A percentile compares a stretch with the other conserved stretches of the same genome.
phyloP scores from a whole-genome alignment of 2,797 vertebrate species.

The Esox masquinongy region DNA sequence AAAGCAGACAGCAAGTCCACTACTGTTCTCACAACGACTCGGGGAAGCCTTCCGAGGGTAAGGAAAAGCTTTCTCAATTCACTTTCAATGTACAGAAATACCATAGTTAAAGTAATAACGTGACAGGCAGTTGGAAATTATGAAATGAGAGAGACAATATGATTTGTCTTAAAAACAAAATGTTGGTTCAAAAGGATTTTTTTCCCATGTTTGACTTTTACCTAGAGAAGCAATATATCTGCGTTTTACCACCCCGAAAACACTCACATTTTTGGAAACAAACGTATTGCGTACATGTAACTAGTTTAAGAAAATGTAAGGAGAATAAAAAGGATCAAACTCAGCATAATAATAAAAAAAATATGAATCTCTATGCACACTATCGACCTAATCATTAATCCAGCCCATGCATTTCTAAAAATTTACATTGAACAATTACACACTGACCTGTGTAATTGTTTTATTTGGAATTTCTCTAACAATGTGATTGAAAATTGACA shows the following conservation, averaged over 20 bases:
- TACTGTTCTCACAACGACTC: background rate
- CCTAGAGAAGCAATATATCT: background rate
- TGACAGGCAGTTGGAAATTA: background rate
- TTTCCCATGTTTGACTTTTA: too few relatives aligned
- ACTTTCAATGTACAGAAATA: slow-evolving; percentile 1
- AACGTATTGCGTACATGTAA: background rate
- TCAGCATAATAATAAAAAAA: background rate
- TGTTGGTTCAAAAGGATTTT: background rate
- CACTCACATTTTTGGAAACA: background rate
- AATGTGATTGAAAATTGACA: too few relatives aligned
- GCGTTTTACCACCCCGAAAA: background rate
- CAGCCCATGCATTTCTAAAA: background rate
- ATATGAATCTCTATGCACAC: background rate
- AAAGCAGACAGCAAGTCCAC: background rate
- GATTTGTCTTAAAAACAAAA: background rate
- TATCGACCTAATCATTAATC: background rate
- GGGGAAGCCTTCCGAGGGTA: background rate
- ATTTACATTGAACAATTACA: slow-evolving; percentile 22
- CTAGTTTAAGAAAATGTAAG: background rate
- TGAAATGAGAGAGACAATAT: background rate
- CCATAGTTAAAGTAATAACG: background rate
- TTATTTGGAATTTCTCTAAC: too few relatives aligned
- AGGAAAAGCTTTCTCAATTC: background rate
- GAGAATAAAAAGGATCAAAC: background rate
- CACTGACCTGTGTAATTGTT: too few relatives aligned